Evolutionary conservation across 2,888 invertebrate species (phyloP).

Genomic region (Camponotus fellah): DNA sequence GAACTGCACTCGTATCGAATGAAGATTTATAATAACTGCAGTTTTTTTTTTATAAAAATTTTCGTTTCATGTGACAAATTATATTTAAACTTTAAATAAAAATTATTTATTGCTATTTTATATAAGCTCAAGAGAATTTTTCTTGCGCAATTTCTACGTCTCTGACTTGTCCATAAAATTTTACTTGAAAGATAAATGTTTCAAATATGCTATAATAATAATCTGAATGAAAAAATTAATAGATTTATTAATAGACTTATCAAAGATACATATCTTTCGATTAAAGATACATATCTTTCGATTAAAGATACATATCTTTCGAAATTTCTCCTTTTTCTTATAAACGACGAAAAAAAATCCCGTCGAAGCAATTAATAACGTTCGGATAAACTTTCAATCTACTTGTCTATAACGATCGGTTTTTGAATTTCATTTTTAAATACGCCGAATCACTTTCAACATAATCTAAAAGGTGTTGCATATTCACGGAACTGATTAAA

Average conservation of each 20-base stretch:
- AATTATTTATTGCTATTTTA: not conserved
- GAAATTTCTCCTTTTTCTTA: not conserved
- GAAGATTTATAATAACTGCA: not conserved
- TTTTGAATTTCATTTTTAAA: not conserved
- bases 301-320: not conserved
- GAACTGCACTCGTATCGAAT: not conserved
- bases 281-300: not conserved
- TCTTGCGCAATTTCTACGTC: not conserved
- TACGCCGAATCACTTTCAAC: not conserved
- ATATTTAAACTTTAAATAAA: constrained; percentile 2
- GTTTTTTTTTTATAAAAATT: not conserved
- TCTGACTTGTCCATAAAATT: not conserved
- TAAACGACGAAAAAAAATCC: not conserved
- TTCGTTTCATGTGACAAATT: not conserved
- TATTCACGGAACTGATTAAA: constrained; percentile 40
- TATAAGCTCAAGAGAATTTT: not conserved
- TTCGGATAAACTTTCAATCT: not conserved
- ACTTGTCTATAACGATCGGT: constrained; percentile 9
- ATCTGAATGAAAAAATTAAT: not conserved
- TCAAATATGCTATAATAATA: not conserved
- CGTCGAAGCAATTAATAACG: constrained; percentile 1
- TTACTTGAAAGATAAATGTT: not conserved
- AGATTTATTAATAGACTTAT: not conserved
- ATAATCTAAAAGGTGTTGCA: constrained; percentile 10
- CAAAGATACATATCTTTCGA: no score